Base-by-base conservation (phyloP, 2,113 vertebrate genomes). In the Casuarius casuarius region DNA sequence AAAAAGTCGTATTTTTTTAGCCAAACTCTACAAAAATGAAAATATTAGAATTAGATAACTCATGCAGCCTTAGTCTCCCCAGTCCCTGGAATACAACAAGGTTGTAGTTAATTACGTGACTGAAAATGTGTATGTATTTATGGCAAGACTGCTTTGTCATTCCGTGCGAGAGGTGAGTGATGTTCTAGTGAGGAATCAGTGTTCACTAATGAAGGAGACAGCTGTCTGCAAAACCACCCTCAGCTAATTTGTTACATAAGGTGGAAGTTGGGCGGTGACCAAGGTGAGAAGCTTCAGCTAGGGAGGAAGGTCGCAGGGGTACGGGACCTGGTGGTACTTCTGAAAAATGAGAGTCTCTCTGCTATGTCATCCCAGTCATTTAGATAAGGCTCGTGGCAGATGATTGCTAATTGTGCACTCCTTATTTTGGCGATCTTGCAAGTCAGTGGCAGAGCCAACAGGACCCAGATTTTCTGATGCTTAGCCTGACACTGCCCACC, bases 251-350 rank as follows among this genome's bases (percentile, higher is more conserved):
- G 40, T 31, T 65, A 29, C 17, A 67, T 21, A 29, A 78, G 58
- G 16, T 1, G 0, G 8, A 16, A 87, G 4, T 0, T 26, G 15
- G 67, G 38, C 44, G 12, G 35, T 0, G 10, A 14, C 46, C 11
- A 35, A 61, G 33, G 25, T 16, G 29, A 10, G 19, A 31, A 77
- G 33, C 25, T 73, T 76, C 63, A 62, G 63, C 40, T 54, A 54
- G 4, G 29, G 42, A 77, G 54, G 61, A 84, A 58, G 46, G 46
- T 48, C 18, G 9, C 46, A 48, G 44, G 44, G 44, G 44, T 16
- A 46, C 14, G 23, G 29, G 59, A 40, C 1, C 2, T 16, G 26
- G 19, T 20, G 18, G 20, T 5, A 89, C 17, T 10, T 48, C 72
- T 35, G 40, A 71, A 51, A n/a, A 42, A 9, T 6, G 8, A 23